Evolutionary conservation across 35 echinoderm and acorn worm species (phyloP).

Genomic region (Apostichopus californicus): DNA sequence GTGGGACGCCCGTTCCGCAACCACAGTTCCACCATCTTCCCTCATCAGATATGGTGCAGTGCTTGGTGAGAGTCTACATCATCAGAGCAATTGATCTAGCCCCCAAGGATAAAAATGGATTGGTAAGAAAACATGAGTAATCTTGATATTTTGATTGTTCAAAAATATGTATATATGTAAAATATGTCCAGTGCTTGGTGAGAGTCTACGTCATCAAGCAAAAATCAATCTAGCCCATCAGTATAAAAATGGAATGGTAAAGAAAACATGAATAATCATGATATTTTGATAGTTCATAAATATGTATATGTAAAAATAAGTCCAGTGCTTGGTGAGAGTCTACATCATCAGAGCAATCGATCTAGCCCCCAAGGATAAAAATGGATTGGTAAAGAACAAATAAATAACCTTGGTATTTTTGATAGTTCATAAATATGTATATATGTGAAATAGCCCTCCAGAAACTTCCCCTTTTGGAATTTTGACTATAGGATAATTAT

Average conservation of each 20-base stretch:
- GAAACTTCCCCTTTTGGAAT: too few species aligned
- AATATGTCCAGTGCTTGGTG: constrained; percentile 40
- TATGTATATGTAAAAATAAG: too few species aligned
- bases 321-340: constrained; percentile 60
- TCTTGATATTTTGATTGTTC: too few species aligned
- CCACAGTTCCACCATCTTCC: constrained; percentile 69
- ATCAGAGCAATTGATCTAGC: constrained; percentile 70
- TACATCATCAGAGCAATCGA: constrained; percentile 75
- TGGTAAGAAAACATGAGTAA: constrained; percentile 38
- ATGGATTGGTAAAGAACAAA: constrained; percentile 70
- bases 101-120: constrained; percentile 79
- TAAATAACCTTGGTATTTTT: too few species aligned
- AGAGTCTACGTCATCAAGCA: constrained; percentile 72
- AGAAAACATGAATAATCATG: background rate
- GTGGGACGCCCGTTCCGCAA: constrained; percentile 47
- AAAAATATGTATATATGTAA: too few species aligned
- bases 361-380: constrained; percentile 73
- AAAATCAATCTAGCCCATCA: constrained; percentile 62
- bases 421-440: too few species aligned
- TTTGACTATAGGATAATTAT: too few species aligned
- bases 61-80: constrained; percentile 68
- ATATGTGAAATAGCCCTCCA: too few species aligned
- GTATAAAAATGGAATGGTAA: constrained; percentile 85
- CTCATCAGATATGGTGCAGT: constrained; percentile 42
- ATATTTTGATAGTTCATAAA: too few species aligned